Evolutionary conservation across 2,888 invertebrate species (phyloP), one percentile per base, ranked within the genome.

Genomic region (Cataglyphis rosenhaueri): DNA sequence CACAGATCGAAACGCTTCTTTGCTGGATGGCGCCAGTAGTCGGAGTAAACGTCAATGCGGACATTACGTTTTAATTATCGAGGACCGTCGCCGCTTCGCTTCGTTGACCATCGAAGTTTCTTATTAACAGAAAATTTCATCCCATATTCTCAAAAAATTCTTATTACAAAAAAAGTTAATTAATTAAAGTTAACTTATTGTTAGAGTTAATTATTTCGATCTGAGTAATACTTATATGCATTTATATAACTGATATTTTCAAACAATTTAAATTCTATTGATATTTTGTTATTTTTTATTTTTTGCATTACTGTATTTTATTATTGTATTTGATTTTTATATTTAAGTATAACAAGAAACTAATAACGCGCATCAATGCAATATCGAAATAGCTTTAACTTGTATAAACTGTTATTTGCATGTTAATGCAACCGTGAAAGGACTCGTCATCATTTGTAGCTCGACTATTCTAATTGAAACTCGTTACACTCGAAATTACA

Each of bases 11-110:
- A 78, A 44, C 3, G 18, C 35, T 68, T 59, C 44, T 68, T 79
- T 79, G 44, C 25, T 3, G 68, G 48, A 35, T 65, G 38, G 55
- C 38, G 57, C 44, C 0, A 59, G 70, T 70, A 59, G 52, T 70
- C 10, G 21, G 25, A 68, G 41, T 6, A 73, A 73, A 86, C 41
- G 82, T 78, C 68, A 65, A 65, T 62, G 66, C 61, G 55, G 84
- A 79, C 82, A 55, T 74, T 57, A 68, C 84, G 85, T 88, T 88
- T 88, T 90, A 88, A 88, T 88, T 88, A 88, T 88, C 85, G 90
- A 85, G 59, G 85, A 88, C 86, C 73, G 78, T 79, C 38, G 44
- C 1, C 59, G 5, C 70, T 48, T 68, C 62, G 75, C 71, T 83
- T 64, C 32, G 38, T 10, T 44, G 48, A 25, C 21, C 55, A 61